Percentiles rank a stretch among this genome's conserved stretches.
These are phyloP conservation scores for Nannoperca australis DNA, from an alignment of 2,797 vertebrate genomes.

Conservation along the genomic window DNA sequence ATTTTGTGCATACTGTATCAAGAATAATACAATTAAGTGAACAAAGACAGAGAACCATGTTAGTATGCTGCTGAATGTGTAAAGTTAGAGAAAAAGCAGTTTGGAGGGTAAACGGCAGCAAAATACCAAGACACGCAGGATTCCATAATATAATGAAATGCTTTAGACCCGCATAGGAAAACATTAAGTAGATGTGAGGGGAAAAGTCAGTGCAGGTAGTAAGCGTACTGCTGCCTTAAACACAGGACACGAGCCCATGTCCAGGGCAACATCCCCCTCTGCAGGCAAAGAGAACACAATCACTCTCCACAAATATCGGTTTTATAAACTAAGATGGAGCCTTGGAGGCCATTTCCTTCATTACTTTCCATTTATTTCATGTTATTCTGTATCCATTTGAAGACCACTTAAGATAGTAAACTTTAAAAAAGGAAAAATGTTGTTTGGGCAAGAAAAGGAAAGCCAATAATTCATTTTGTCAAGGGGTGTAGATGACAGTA, in stretches of 20 bases:
- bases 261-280: slow-evolving; percentile 89
- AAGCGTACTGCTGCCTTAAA: slow-evolving; percentile 55
- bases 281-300: slow-evolving; percentile 82
- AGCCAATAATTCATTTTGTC: slow-evolving; percentile 23
- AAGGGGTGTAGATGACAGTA: slow-evolving; percentile 18
- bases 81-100: slow-evolving; percentile 23
- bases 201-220: slow-evolving; percentile 57
- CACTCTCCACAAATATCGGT: slow-evolving; percentile 54
- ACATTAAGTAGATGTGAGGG: slow-evolving; percentile 53
- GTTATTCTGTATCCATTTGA: slow-evolving; percentile 44
- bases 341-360: slow-evolving; percentile 70
- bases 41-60: slow-evolving; percentile 28
- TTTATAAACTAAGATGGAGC: slow-evolving; percentile 71
- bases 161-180: slow-evolving; percentile 57
- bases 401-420: slow-evolving; percentile 30
- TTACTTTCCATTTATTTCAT: slow-evolving; percentile 56
- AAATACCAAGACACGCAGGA: slow-evolving; percentile 37
- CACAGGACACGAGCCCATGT: slow-evolving; percentile 75
- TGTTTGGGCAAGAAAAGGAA: slow-evolving; percentile 25
- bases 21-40: slow-evolving; percentile 49
- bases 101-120: slow-evolving; percentile 17
- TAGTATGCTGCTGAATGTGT: slow-evolving; percentile 3
- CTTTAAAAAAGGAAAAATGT: slow-evolving; percentile 24
- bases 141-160: slow-evolving; percentile 43
- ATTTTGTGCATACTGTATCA: slow-evolving; percentile 24